phyloP scores from a whole-genome alignment of 2,113 vertebrate genomes.

The Corythaeola cristata region DNA sequence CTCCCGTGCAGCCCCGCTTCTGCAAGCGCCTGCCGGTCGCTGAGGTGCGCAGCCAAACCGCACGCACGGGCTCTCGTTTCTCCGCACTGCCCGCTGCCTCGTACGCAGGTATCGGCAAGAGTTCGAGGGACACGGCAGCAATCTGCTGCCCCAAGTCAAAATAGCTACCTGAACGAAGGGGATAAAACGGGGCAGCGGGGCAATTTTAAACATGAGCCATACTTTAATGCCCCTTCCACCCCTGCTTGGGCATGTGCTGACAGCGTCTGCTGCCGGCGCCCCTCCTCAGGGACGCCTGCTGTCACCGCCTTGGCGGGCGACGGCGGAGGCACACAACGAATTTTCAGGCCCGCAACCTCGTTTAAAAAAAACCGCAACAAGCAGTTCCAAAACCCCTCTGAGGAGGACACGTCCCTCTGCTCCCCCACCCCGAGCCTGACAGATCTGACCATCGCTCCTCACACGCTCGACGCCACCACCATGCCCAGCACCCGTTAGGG shows the following conservation, averaged over 20 bases:
- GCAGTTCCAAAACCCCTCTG: background rate
- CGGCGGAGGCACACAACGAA: rapidly evolving
- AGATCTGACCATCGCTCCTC: background rate
- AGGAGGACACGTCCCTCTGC: background rate
- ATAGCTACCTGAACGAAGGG: rapidly evolving
- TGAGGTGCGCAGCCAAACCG: rapidly evolving
- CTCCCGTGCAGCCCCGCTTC: background rate
- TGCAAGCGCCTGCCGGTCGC: rapidly evolving
- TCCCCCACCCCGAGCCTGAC: background rate
- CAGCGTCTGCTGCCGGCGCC: background rate
- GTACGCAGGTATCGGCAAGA: rapidly evolving
- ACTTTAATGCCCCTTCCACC: background rate
- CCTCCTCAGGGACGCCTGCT: background rate
- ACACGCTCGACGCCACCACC: background rate
- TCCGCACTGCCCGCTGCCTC: background rate
- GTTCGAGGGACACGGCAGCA: background rate
- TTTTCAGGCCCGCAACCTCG: background rate
- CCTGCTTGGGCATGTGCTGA: background rate
- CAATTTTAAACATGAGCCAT: too few species aligned
- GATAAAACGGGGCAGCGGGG: rapidly evolving
- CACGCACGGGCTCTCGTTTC: rapidly evolving
- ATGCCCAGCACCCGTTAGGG: background rate
- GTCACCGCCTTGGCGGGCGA: background rate
- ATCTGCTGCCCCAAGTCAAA: background rate
- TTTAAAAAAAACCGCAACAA: too few species aligned